A percentile compares a stretch with the other conserved stretches of the same genome.
These are phyloP conservation scores for Agonum fuliginosum DNA, from an alignment of 2,888 invertebrate genomes.

Conservation along the genomic window DNA sequence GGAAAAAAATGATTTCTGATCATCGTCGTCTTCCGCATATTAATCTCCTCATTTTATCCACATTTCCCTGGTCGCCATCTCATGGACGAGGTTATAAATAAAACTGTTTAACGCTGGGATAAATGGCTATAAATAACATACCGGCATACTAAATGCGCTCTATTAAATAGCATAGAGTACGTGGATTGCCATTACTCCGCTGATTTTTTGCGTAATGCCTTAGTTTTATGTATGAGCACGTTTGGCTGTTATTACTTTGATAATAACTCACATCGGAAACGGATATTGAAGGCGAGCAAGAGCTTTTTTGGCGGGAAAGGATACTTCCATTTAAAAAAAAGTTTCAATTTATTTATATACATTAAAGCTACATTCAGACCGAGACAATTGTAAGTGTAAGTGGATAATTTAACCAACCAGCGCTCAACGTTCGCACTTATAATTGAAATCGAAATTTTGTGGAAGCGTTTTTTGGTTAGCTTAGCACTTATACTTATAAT, in stretches of 20 bases:
- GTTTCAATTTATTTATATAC: no score
- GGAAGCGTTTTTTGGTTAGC: no score
- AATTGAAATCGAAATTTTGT: no score
- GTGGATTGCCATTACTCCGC: not conserved
- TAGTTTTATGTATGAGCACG: not conserved
- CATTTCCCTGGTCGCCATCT: not conserved
- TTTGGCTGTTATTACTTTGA: no score
- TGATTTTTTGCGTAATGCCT: not conserved
- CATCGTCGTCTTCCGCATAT: not conserved
- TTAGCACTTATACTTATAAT: no score
- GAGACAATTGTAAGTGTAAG: no score
- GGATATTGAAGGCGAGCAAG: no score
- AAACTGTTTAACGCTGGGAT: not conserved
- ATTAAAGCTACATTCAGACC: no score
- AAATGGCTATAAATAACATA: conserved; percentile 6
- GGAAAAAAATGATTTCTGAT: no score
- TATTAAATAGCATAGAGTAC: conserved; percentile 2
- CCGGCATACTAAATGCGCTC: not conserved
- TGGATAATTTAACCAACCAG: no score
- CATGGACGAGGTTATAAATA: not conserved
- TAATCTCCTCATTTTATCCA: not conserved
- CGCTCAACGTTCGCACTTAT: no score
- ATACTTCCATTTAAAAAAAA: no score
- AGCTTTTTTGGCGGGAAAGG: not conserved
- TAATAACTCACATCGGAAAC: not conserved